Base-by-base conservation (phyloP, 2,113 vertebrate species). In the Pelusios castaneus region DNA sequence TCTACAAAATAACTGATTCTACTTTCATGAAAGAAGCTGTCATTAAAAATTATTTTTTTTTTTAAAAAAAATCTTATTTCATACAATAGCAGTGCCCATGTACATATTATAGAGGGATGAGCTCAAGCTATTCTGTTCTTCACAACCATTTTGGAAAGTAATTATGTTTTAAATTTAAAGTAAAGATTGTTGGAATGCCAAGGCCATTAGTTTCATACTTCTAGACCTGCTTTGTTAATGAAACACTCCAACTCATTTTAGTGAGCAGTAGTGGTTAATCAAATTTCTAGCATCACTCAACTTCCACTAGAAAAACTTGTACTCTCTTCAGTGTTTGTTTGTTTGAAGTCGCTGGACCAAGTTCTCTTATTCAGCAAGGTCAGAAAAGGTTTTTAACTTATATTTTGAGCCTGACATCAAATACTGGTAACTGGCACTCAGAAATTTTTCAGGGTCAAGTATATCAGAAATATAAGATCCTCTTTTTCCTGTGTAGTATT, bases 91-190 rank as follows among this genome's bases (percentile, higher is more conserved):
- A 90, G 92, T 93, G 97, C 90, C 94, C 95, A 77, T 97, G 97
- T 97, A 97, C 96, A 97, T 97, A 97, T 87, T 88, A 95, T 49
- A 95, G 92, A 96, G 95, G 97, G 96, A 31, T 2, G 90, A 95
- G 41, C 63, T 95, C 95, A 2, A 95, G 86, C 88, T 95, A 90
- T 95, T 96, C 94, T 97, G 91, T 43, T 92, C 95, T 85, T 97
- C 93, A 91, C 94, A 95, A 82, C 56, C 87, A 88, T 91, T 96
- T 85, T 96, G 94, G 94, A 94, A 94, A 85, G 80, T 95, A 95
- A 83, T 90, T 94, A 93, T 91, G 60, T 79, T 96, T 96, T 92
- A 91, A 91, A 96, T 81, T 89, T 92, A 91, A n/a, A n/a, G 52
- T 81, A 93, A 85, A 94, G 95, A 88, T 67, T 89, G 89, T 45